Base-by-base conservation (phyloP, 2,113 vertebrate species). In the Paracanthobrama guichenoti region DNA sequence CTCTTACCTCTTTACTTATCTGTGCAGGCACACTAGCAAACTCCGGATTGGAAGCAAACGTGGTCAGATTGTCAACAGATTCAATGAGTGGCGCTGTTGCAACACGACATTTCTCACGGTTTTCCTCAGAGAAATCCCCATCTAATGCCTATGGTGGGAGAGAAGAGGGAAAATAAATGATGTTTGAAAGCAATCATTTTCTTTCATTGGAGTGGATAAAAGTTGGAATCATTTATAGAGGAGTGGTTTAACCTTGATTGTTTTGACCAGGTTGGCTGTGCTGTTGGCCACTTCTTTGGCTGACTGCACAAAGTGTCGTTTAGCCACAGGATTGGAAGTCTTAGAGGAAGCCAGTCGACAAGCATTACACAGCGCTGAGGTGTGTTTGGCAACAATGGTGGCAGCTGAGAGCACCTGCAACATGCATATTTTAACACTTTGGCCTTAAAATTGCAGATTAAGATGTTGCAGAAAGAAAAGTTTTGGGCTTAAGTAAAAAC, bases 251-350 rank as follows among this genome's bases (percentile, higher is more conserved):
- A 98, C 98, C 96, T 99, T 99, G 91, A 99, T 99, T 86, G 98
- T 99, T 93, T 99, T 99, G 87, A 99, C 98, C 75, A 99, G 94
- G 93, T 97, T 99, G 90, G 98, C 98, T 0, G 98, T 99, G 90
- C 96, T 99, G 92, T 99, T 99, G 84, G 98, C 98, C 72, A 99
- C 98, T 89, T 99, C 98, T 92, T 99, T 99, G 89, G 98, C 98
- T 4, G 98, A 98, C 89, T 99, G 98, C 83, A 99, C 97, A 11
- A 99, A 99, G 88, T 99, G 97, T 87, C 98, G 95, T 91, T 97
- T 96, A 67, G 98, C 97, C 22, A 98, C 96, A 0, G 97, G 98
- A 89, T 99, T 99, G 87, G 96, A 95, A 0, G 98, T 99, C 91
- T 98, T 98, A 13, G 97, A 98, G 0, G 98, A 99, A 14, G 98